Base-by-base conservation (phyloP, 92 coral and sea anemone genomes). In the Muricea muricata region DNA sequence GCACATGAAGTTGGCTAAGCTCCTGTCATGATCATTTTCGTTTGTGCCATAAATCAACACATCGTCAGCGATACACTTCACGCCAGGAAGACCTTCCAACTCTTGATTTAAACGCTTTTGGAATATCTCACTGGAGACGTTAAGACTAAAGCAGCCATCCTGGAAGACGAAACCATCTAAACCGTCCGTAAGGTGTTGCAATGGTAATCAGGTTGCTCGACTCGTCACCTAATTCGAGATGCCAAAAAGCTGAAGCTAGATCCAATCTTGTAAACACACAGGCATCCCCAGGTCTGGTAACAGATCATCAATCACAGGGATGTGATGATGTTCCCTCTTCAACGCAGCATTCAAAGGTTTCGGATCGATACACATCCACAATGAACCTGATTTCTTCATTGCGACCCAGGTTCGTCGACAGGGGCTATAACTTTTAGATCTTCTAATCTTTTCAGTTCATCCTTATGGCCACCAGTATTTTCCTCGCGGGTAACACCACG, bases 361-460 rank as follows among this genome's bases (percentile, higher is more conserved):
- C 5, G 52, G 75, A 40, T 68, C 75, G 10, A 68, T 68, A 35
- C 47, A 68, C 8, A 68, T 40, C 4, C 75, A 50, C 52, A 68
- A 68, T 17, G 75, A 34, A 37, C 28, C 75, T 5, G 75, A 68
- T 40, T 68, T 34, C 52, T 68, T 68, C 15, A 79, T 66, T 15
- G 89, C 85, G 23, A 86, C 85, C 60, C 68, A 80, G 65, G 88
- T 29, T 84, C 65, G 26, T 65, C 71, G 0, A 65, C 71, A 10
- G 71, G 34, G 35, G 71, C 6, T 1, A 65, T 65, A 39, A 65
- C 71, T 65, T 65, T 65, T 25, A 65, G 3, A 6, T 29, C 41
- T 65, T 65, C n/a, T 65, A 65, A 7, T 29, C 71, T 29, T 65
- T 33, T 12, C n/a, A 65, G 34, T 65, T 65, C 71, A 0, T 29